phyloP scores from a whole-genome alignment of 1,140 invertebrate genomes.

The Hormaphis cornu region DNA sequence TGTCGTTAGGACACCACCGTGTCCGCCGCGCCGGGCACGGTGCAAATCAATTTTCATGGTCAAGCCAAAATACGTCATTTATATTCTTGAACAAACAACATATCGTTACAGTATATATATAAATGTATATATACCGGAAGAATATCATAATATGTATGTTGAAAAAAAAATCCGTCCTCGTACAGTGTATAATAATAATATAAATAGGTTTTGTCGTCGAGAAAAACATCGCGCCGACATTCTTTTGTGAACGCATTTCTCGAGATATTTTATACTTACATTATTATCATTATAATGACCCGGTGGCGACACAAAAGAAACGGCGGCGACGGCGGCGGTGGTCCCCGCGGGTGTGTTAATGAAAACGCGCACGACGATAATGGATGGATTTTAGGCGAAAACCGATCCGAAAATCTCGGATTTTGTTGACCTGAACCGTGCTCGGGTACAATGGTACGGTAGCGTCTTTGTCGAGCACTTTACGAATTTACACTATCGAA shows the following conservation, averaged over 20 bases:
- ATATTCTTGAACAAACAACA: conserved; percentile 21
- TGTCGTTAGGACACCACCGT: conserved; percentile 29
- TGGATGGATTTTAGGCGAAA: conserved; percentile 9
- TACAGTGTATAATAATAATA: not conserved
- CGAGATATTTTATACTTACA: no score
- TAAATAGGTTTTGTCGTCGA: no score
- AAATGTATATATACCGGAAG: no score
- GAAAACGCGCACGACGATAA: not conserved
- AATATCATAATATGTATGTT: not conserved
- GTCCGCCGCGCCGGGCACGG: not conserved
- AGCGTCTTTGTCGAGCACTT: not conserved
- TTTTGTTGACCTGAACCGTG: no score
- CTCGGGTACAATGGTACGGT: no score
- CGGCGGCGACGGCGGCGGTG: not conserved
- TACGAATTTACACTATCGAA: no score
- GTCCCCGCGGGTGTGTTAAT: not conserved
- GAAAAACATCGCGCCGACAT: not conserved
- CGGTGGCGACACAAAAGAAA: not conserved
- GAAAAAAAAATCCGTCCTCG: not conserved
- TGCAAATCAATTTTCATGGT: conserved; percentile 28
- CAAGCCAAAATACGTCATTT: conserved; percentile 28
- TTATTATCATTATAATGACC: not conserved
- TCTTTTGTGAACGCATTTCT: not conserved
- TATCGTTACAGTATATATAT: not conserved
- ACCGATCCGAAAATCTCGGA: not conserved